Evolutionary conservation across 2,888 invertebrate species (phyloP).

Genomic region (Ceriagrion tenellum): DNA sequence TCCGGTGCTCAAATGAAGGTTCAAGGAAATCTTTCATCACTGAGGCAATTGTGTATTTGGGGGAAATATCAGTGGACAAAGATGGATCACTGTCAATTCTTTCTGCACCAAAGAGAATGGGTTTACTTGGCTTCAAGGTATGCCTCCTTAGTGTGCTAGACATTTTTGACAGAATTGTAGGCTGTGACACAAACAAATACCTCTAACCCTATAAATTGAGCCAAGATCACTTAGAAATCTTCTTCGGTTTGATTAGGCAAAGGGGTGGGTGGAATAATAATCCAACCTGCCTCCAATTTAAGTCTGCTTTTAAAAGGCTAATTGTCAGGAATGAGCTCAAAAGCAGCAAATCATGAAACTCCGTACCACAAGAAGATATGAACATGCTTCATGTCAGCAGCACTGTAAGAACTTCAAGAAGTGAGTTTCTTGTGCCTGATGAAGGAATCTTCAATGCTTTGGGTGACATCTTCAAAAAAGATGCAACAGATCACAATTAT

Average conservation of each 20-base stretch:
- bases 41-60: conserved; percentile 57
- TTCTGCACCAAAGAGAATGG: conserved; percentile 42
- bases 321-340: conserved; percentile 52
- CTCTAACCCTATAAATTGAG: conserved; percentile 70
- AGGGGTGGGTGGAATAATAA: conserved; percentile 70
- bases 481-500: not conserved
- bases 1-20: conserved; percentile 48
- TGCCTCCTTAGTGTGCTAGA: conserved; percentile 68
- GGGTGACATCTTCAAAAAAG: not conserved
- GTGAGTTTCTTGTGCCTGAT: not conserved
- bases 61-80: not conserved
- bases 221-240: conserved; percentile 71
- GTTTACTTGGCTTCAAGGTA: conserved; percentile 69
- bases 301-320: conserved; percentile 59
- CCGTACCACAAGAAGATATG: not conserved
- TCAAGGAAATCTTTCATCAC: conserved; percentile 62
- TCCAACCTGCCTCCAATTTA: conserved; percentile 69
- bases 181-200: conserved; percentile 2
- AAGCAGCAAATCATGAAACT: conserved; percentile 43
- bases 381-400: conserved; percentile 51
- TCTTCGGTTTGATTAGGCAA: conserved; percentile 69
- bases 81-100: not conserved
- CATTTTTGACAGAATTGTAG: conserved; percentile 44
- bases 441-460: not conserved
- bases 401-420: not conserved